Evolutionary conservation across 2,113 vertebrate genomes (phyloP), one percentile per base, ranked within the genome.

Genomic region (Cottus gobio): DNA sequence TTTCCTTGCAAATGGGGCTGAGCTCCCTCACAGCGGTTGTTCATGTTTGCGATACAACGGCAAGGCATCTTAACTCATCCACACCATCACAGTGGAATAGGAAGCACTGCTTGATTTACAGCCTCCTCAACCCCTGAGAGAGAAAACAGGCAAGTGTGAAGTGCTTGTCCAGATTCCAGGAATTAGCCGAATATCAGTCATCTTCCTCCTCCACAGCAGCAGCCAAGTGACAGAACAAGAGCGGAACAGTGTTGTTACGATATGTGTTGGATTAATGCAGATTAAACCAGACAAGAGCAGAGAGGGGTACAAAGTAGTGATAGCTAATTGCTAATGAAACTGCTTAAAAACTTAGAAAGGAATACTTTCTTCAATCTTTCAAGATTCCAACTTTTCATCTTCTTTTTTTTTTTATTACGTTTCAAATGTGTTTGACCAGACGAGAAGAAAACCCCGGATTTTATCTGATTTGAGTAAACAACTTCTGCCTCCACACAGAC

Each of bases 91-190:
- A 54, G 48, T 4, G 6, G 39, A 76, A 80, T 73, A 63, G 71
- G 13, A 67, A 54, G 1, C 54, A 62, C 50, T 36, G 56, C 37
- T 57, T 64, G 81, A 85, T 91, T 79, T 60, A 90, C 48, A 64
- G 34, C 72, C 63, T 71, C 80, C 69, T 79, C 66, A 80, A 66
- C 52, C 84, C 79, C 26, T 37, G 71, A 86, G 31, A 80, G 74
- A 71, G 69, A 75, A 78, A 85, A 87, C 68, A 82, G 82, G 69
- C 50, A 54, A 70, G 64, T 87, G 84, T 79, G 80, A 88, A 77
- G 58, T 36, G 57, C 65, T 90, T 88, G 85, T 89, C 89, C 76
- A 52, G 60, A 79, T 72, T 93, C 84, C 85, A 90, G 77, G 74
- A 87, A 82, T 74, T 71, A 66, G 78, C 57, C 0, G 58, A 82